Evolutionary conservation across 2,113 vertebrate genomes (phyloP), one percentile per base, ranked within the genome.

Genomic region (Rhinogobius similis): DNA sequence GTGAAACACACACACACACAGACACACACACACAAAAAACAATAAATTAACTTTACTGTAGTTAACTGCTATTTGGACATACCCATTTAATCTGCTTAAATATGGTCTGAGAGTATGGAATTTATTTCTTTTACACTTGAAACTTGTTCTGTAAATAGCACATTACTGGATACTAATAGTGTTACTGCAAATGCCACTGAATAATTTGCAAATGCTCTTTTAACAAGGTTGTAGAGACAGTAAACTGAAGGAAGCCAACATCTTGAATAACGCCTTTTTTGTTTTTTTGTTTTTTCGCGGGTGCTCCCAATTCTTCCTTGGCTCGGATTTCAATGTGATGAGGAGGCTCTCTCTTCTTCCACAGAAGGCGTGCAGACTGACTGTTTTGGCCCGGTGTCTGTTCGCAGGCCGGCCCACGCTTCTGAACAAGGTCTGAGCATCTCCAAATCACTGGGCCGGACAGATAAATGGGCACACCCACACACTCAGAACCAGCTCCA

Each of bases 391-490:
- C 59, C 63, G 44, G 27, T 18, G 44, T 78, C 65, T 82, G 72
- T 64, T 68, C 52, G 62, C 46, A 56, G 52, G 62, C 9, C 50
- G 76, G 38, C 73, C 67, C 62, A 67, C 32, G 48, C 72, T 44
- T 78, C 58, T 66, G 48, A 69, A 41, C 62, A 76, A 73, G 67
- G 52, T 52, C 65, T 73, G 65, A 56, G 68, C 41, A 75, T 48
- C 56, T 67, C 44, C 36, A 0, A 70, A 73, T 65, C 66, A 46
- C 72, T 73, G 71, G 65, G 36, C 68, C 66, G 66, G 64, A 69
- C 61, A 64, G 63, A 78, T 73, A 73, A 72, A 87, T 70, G 16
- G 72, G 41, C 59, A 38, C 43, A 27, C 23, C 75, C 70, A 65
- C 69, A 72, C 76, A 70, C 70, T 76, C 55, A 13, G n/a, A 67